phyloP scores from a whole-genome alignment of 2,113 vertebrate species.

The Anguilla japonica region DNA sequence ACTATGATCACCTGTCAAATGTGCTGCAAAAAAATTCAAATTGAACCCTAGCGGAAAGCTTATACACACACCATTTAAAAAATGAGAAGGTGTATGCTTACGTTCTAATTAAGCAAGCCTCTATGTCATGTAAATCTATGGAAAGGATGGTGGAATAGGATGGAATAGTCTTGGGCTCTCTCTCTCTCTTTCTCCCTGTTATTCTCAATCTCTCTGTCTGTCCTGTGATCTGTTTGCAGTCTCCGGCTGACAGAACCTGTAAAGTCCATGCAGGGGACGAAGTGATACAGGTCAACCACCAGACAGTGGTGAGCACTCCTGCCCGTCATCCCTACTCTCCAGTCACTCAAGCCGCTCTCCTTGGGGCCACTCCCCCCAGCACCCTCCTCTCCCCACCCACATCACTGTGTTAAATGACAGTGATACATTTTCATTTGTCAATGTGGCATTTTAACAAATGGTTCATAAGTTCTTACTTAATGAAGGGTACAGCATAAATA shows the following conservation, averaged over 20 bases:
- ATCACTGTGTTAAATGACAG: not conserved
- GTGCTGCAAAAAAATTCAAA: not conserved
- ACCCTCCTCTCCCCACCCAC: not conserved
- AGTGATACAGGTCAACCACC: conserved; percentile 89
- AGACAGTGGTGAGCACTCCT: conserved; percentile 88
- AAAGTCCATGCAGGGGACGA: conserved; percentile 96
- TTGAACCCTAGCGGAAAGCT: no score
- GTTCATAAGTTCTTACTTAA: no score
- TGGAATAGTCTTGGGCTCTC: not conserved
- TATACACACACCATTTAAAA: no score
- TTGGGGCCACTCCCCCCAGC: not conserved
- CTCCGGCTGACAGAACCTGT: conserved; percentile 87
- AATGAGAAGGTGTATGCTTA: no score
- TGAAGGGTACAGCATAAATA: not conserved
- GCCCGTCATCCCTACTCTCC: no score
- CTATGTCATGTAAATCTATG: not conserved
- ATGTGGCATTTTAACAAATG: not conserved
- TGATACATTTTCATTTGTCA: not conserved
- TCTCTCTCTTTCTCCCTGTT: not conserved
- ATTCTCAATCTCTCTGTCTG: not conserved
- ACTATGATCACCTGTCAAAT: not conserved
- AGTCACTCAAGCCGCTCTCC: not conserved
- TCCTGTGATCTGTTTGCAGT: conserved; percentile 67
- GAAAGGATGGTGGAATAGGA: not conserved
- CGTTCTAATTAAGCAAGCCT: no score